Evolutionary conservation across 2,797 vertebrate species (phyloP).

Genomic region (Clarias platycephalus): DNA sequence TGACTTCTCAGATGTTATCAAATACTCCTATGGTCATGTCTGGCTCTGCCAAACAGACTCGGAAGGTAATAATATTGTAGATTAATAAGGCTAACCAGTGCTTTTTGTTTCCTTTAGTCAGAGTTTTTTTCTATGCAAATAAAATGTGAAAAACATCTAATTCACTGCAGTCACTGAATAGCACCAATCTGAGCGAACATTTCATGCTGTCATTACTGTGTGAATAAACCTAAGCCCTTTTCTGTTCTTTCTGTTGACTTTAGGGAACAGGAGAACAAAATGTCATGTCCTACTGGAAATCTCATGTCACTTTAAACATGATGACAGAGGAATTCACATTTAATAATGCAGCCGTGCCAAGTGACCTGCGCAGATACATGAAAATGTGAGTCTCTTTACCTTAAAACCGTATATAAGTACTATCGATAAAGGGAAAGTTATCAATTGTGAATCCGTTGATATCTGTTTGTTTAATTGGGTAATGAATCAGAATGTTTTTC

Average conservation of each 20-base stretch:
- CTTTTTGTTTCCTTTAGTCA: not conserved
- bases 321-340: slow-evolving; percentile 95
- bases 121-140: not conserved
- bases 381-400: slow-evolving; percentile 80
- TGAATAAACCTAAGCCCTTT: not conserved
- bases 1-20: slow-evolving; percentile 87
- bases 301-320: slow-evolving; percentile 83
- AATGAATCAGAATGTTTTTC: slow-evolving; percentile 11
- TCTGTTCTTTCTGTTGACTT: slow-evolving; percentile 18
- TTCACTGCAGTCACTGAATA: not conserved
- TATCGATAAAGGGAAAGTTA: not conserved
- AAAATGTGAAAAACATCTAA: not conserved
- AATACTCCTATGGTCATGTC: slow-evolving; percentile 73
- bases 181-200: not conserved
- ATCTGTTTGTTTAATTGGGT: not conserved
- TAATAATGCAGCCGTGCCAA: slow-evolving; percentile 85
- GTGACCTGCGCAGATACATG: slow-evolving; percentile 91
- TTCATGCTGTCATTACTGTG: not conserved
- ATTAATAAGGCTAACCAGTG: too few relatives aligned
- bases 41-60: slow-evolving; percentile 47
- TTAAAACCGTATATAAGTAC: not conserved
- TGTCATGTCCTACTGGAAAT: slow-evolving; percentile 87
- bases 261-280: slow-evolving; percentile 48
- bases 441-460: not conserved
- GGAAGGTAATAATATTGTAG: slow-evolving; percentile 27